phyloP scores from a whole-genome alignment of 2,888 invertebrate species.

The Graphium colonna region DNA sequence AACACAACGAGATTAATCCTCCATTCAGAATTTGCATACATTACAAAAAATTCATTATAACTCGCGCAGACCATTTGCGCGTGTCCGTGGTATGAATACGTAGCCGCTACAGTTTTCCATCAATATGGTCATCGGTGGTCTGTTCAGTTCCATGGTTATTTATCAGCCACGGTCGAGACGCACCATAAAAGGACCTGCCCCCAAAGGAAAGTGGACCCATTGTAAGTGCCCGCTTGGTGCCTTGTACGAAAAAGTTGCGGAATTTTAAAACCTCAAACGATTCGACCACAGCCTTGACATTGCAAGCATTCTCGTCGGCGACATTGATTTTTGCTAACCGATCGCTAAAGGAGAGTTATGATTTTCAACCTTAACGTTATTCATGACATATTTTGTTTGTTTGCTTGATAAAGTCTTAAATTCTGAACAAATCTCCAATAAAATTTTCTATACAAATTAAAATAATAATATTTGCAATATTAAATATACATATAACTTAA shows the following conservation, averaged over 20 bases:
- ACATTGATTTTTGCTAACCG: not conserved
- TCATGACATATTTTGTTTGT: too few relatives aligned
- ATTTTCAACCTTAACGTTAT: too few relatives aligned
- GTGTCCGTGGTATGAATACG: not conserved
- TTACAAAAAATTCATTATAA: not conserved
- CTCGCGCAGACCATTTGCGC: not conserved
- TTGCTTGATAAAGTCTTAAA: too few relatives aligned
- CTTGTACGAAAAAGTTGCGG: conserved; percentile 59
- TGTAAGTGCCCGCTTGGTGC: conserved; percentile 61
- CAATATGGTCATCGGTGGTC: conserved; percentile 20
- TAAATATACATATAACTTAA: too few relatives aligned
- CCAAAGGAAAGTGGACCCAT: conserved; percentile 69
- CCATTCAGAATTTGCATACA: not conserved
- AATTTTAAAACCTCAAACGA: conserved; percentile 40
- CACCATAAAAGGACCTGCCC: conserved; percentile 46
- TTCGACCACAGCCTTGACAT: conserved; percentile 33
- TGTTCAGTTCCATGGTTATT: conserved; percentile 23
- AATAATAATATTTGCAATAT: too few relatives aligned
- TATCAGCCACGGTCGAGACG: conserved; percentile 27
- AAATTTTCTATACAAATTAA: too few relatives aligned
- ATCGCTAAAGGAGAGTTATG: too few relatives aligned
- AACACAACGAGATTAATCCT: not conserved
- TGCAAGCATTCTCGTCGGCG: conserved; percentile 36
- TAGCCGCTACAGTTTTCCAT: conserved; percentile 17
- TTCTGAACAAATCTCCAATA: too few relatives aligned